Base-by-base conservation (phyloP, 2,113 vertebrate genomes). In the Xenotilapia flavipinnis region DNA sequence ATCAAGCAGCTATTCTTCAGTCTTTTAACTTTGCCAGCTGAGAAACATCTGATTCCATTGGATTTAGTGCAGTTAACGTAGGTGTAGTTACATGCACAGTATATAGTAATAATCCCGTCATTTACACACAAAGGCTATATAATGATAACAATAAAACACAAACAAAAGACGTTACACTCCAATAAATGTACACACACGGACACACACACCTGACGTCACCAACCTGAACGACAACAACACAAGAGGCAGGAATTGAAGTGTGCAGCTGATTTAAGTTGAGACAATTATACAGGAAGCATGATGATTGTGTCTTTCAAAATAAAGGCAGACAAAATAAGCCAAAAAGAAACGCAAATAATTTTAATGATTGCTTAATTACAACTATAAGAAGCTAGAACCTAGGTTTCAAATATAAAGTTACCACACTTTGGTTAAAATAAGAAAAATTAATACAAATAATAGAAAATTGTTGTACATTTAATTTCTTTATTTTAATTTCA, bases 181-280 rank as follows among this genome's bases (percentile, higher is more conserved):
- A 79, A 3, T 45, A 73, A 79, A 49, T 58, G 23, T 21, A 19
- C 42, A 77, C 79, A 79, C 45, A 75, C 36, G 9, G 6, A 31
- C 73, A 80, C 75, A 54, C 55, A 73, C 4, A 47, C 56, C 45
- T 95, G 96, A 96, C 96, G 96, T 96, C 95, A 96, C 5, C 79
- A 86, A 79, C 45, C 9, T 73, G 80, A 90, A 86, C 77, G 88
- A 92, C 85, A 94, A 84, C 51, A 87, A 83, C 51, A 87, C 45
- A 54, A 73, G 56, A 58, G 80, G 83, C 91, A 88, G 91, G 80
- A 40, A 8, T 85, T 45, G 23, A 58, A 31, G 49, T 15, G 19
- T 62, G 21, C 3, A 31, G 2, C 40, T 42, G 45, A 56, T 47
- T 62, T 42, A 73, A 79, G 75, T 26, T 23, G 36, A 23, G 17